Base-by-base conservation (phyloP, 2,888 invertebrate genomes). In the Eutolmus rufibarbis region DNA sequence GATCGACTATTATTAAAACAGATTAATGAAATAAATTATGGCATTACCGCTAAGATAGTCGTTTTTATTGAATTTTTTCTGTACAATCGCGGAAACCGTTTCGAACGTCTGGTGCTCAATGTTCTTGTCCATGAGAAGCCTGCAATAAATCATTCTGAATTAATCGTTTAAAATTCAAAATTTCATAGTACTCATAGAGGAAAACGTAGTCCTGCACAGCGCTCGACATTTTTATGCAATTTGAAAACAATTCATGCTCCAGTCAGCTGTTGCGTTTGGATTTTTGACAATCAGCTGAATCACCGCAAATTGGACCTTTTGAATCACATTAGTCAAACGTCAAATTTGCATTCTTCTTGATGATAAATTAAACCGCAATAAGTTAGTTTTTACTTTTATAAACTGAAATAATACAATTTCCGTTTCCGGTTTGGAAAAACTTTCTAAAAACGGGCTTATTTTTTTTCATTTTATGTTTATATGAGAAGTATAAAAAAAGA, bases 41-140 rank as follows among this genome's bases (percentile, higher is more conserved):
- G 37, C 88, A 87, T 89, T 89, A 90, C 90, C 90, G 88, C 90
- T 97, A 91, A 96, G 97, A 91, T 96, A 95, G 90, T 97, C 97
- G 86, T 95, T 94, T 91, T 95, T 95, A 31, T 95, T 94, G 91
- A 97, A 97, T 89, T 95, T 95, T 91, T 96, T 96, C 91, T 96
- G 96, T 74, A 97, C 94, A 91, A 96, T 96, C 89, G 94, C 94
- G 85, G 96, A 95, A 90, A 98, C 94, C 76, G 94, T 94, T 90
- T 98, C 97, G 91, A 98, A 93, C 40, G 95, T 95, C 91, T 96
- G 96, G 87, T 94, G 94, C 91, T 96, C 96, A 43, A 96, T 95
- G 88, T 95, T 95, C 91, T 95, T 95, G 91, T 96, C 95, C 90
- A 89, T 90, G 81, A 90, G 87, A 87, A 89, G 89, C 87, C 90